These are phyloP conservation scores for Plectropomus leopardus DNA, from an alignment of 2,113 vertebrate species.

Conservation along the genomic window DNA sequence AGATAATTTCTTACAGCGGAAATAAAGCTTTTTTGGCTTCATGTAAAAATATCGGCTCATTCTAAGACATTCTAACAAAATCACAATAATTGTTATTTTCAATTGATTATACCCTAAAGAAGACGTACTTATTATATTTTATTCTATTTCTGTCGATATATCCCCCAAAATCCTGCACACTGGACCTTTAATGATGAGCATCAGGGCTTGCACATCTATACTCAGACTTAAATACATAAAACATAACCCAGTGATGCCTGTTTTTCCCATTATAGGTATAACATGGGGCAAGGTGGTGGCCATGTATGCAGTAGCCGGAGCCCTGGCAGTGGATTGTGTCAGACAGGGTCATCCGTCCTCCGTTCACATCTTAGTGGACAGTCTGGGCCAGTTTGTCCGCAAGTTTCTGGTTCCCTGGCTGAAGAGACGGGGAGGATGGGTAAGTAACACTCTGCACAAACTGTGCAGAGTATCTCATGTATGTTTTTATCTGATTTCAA, in stretches of 20 bases:
- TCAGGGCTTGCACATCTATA: not conserved
- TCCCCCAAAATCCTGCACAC: too few species aligned
- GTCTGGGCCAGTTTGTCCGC: conserved; percentile 93
- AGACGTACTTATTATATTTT: too few species aligned
- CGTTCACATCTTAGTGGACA: conserved; percentile 93
- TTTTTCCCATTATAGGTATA: conserved; percentile 86
- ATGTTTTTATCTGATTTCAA: not conserved
- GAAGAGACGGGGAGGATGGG: conserved; percentile 95
- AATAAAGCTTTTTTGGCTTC: too few species aligned
- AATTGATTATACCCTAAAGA: too few species aligned
- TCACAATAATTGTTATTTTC: too few species aligned
- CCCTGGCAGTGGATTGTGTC: conserved; percentile 95
- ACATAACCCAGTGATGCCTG: not conserved
- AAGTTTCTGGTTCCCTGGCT: conserved; percentile 93
- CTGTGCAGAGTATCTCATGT: not conserved
- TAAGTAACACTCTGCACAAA: conserved; percentile 77
- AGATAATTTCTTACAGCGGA: too few species aligned
- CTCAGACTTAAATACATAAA: not conserved
- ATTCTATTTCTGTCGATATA: too few species aligned
- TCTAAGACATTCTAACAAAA: too few species aligned
- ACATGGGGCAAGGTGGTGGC: conserved; percentile 98
- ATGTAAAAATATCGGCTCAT: too few species aligned
- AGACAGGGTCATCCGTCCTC: conserved; percentile 89
- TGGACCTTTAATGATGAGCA: not conserved
- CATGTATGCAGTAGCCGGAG: conserved; percentile 92